Conservation (phyloP, 2,888 invertebrate genomes). For the Spodoptera littoralis region DNA sequence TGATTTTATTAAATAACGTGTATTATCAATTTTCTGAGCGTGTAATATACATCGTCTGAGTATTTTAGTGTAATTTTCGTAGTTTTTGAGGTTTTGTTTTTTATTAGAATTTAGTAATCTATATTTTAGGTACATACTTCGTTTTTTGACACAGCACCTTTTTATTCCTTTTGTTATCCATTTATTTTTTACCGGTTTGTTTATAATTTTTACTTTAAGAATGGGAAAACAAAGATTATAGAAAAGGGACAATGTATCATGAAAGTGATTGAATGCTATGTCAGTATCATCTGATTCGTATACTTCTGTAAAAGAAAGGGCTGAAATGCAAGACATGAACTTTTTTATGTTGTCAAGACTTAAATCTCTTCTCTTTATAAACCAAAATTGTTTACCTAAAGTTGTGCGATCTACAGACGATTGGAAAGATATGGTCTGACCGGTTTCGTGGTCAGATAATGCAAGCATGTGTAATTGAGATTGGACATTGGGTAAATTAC, state of each 20-base stretch:
- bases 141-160: slow-evolving; percentile 6
- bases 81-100: slow-evolving; percentile 1
- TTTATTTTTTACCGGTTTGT: slow-evolving; percentile 9
- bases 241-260: slow-evolving; percentile 13
- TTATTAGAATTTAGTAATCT: neutral
- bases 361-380: slow-evolving; percentile 5
- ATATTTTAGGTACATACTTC: slow-evolving; percentile 11
- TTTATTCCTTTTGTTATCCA: slow-evolving; percentile 17
- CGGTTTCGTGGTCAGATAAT: slow-evolving; percentile 17
- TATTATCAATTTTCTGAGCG: slow-evolving; percentile 1
- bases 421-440: slow-evolving; percentile 15
- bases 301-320: slow-evolving; percentile 10
- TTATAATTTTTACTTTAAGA: slow-evolving; percentile 13
- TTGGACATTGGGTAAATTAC: slow-evolving; percentile 7
- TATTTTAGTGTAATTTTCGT: neutral
- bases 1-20: neutral
- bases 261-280: slow-evolving; percentile 16
- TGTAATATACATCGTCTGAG: neutral
- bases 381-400: slow-evolving; percentile 9
- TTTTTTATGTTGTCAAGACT: slow-evolving; percentile 11
- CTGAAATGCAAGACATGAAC: slow-evolving; percentile 8
- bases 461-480: slow-evolving; percentile 15
- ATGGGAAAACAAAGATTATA: slow-evolving; percentile 17
- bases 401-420: neutral
- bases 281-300: slow-evolving; percentile 17